These are phyloP conservation scores for Orthosia cruda DNA, from an alignment of 2,888 invertebrate genomes.

Conservation along the genomic window DNA sequence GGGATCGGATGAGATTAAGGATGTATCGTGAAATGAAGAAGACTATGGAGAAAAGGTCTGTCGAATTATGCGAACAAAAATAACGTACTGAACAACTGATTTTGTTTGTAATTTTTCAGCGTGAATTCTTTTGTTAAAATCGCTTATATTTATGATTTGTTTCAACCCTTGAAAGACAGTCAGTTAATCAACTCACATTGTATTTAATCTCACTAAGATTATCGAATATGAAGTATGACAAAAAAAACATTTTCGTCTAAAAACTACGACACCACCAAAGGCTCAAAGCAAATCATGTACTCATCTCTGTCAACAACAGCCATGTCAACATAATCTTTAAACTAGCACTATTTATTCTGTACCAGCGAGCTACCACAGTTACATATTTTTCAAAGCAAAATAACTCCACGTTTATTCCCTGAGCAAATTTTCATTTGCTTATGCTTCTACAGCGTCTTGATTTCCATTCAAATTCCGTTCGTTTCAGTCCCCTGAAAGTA, in stretches of 20 bases:
- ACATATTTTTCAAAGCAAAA: conserved; percentile 32
- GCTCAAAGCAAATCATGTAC: not conserved
- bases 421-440: conserved; percentile 44
- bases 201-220: no score
- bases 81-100: no score
- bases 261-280: not conserved
- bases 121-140: no score
- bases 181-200: no score
- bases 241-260: not conserved
- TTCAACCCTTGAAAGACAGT: no score
- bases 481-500: conserved; percentile 58
- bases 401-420: conserved; percentile 33
- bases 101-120: no score
- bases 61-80: no score
- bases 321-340: conserved; percentile 26
- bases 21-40: no score
- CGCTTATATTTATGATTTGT: no score
- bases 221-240: not conserved
- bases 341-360: conserved; percentile 31
- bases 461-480: conserved; percentile 62
- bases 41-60: no score
- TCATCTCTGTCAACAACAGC: conserved; percentile 21
- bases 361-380: not conserved
- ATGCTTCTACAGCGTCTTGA: conserved; percentile 42
- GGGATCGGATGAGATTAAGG: no score